Evolutionary conservation across 92 coral and sea anemone genomes (phyloP).

Genomic region (Palythoa grandiflora): DNA sequence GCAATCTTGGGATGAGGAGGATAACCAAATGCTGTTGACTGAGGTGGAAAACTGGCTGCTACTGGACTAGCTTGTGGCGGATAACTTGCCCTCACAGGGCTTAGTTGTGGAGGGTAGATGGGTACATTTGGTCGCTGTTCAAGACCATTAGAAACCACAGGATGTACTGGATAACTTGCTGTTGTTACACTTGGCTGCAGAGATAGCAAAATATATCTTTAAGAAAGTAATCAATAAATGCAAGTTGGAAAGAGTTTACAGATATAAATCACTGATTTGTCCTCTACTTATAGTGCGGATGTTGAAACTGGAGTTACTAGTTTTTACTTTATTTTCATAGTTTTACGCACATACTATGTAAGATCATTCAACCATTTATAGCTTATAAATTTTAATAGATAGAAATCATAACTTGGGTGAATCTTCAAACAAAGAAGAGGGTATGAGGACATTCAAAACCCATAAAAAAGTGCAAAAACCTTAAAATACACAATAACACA

Average conservation of each 20-base stretch:
- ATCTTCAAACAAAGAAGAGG: no score
- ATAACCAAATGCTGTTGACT: conserved; percentile 40
- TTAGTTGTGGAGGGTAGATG: conserved; percentile 33
- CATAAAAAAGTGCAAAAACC: no score
- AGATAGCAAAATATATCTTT: background rate
- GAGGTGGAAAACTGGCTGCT: conserved; percentile 41
- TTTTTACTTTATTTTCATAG: no score
- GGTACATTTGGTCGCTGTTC: conserved; percentile 8
- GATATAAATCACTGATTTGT: no score
- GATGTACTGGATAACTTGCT: conserved; percentile 17
- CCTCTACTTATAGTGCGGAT: no score
- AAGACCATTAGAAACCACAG: background rate
- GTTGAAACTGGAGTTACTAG: no score
- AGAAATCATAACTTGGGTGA: no score
- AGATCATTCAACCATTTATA: no score
- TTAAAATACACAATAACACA: no score
- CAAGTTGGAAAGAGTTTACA: background rate
- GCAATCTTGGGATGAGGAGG: conserved; percentile 32
- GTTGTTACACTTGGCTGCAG: background rate
- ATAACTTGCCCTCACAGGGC: conserved; percentile 23
- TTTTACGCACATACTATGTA: no score
- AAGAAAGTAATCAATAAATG: background rate
- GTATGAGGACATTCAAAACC: no score
- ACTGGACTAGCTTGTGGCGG: conserved; percentile 45
- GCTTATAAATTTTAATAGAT: no score